phyloP scores from a whole-genome alignment of 2,888 invertebrate genomes.

The Notodonta dromedarius region DNA sequence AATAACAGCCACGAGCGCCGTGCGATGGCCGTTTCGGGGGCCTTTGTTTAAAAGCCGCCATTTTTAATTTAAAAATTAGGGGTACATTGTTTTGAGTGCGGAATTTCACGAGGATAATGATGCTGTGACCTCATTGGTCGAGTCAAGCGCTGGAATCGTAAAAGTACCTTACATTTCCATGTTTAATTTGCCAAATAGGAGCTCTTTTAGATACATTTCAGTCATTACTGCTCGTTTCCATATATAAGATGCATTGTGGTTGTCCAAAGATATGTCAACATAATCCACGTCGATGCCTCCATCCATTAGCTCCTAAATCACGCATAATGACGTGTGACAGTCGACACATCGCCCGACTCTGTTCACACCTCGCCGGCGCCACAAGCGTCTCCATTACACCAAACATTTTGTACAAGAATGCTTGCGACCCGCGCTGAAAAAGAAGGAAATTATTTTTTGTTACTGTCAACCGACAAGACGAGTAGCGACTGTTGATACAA shows the following conservation, averaged over 20 bases:
- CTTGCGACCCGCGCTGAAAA: conserved; percentile 12
- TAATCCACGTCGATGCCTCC: background rate
- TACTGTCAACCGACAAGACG: conserved; percentile 55
- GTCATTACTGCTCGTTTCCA: too few relatives aligned
- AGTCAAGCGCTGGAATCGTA: conserved; percentile 3
- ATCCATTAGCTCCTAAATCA: conserved; percentile 4
- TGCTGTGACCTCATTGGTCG: conserved; percentile 46
- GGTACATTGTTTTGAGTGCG: conserved; percentile 47
- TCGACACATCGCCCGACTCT: conserved; percentile 21
- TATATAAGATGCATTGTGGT: background rate
- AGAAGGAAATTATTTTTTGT: conserved; percentile 39
- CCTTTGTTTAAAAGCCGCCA: conserved; percentile 72
- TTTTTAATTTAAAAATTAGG: conserved; percentile 79
- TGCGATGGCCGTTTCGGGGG: conserved; percentile 67
- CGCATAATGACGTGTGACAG: conserved; percentile 21
- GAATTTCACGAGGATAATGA: conserved; percentile 35
- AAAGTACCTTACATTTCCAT: background rate
- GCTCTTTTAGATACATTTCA: too few relatives aligned
- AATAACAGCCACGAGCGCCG: conserved; percentile 51
- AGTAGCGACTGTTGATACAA: conserved; percentile 63
- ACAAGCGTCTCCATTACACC: conserved; percentile 22
- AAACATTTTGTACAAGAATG: conserved; percentile 33
- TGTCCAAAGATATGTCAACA: background rate
- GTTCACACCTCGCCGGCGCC: conserved; percentile 22
- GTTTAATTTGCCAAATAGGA: background rate